Evolutionary conservation across 1,140 invertebrate species (phyloP).

Genomic region (Eumeta japonica): DNA sequence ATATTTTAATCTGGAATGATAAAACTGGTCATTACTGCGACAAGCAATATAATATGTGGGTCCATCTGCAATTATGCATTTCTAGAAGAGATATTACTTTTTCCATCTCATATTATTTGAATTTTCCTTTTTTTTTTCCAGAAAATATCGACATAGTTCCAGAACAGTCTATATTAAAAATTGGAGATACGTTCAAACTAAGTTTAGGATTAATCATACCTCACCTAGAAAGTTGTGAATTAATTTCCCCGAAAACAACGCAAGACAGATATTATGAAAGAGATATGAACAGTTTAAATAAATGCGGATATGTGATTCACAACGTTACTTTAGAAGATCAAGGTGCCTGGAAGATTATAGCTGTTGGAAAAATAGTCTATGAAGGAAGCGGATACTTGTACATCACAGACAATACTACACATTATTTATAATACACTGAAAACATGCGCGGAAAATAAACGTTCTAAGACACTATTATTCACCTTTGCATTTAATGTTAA

Average conservation of each 20-base stretch:
- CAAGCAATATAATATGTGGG: not conserved
- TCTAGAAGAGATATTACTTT: not conserved
- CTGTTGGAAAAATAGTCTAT: constrained; percentile 32
- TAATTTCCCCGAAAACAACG: constrained; percentile 20
- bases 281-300: constrained; percentile 11
- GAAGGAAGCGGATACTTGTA: not conserved
- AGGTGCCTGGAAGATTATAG: constrained; percentile 32
- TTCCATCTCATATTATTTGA: no score
- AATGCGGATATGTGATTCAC: constrained; percentile 23
- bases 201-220: constrained; percentile 25
- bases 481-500: not conserved
- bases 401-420: not conserved
- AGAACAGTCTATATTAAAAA: constrained; percentile 5
- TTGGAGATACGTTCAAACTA: constrained; percentile 21
- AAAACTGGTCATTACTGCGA: no score
- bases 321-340: constrained; percentile 28
- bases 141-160: constrained; percentile 19
- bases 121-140: constrained; percentile 17
- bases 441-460: not conserved
- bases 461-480: not conserved
- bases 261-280: constrained; percentile 27
- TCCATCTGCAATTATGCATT: not conserved
- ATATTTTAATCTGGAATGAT: not conserved
- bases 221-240: constrained; percentile 26
- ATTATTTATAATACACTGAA: not conserved